Evolutionary conservation across 2,888 invertebrate genomes (phyloP), one percentile per base, ranked within the genome.

Genomic region (Diploptera punctata): DNA sequence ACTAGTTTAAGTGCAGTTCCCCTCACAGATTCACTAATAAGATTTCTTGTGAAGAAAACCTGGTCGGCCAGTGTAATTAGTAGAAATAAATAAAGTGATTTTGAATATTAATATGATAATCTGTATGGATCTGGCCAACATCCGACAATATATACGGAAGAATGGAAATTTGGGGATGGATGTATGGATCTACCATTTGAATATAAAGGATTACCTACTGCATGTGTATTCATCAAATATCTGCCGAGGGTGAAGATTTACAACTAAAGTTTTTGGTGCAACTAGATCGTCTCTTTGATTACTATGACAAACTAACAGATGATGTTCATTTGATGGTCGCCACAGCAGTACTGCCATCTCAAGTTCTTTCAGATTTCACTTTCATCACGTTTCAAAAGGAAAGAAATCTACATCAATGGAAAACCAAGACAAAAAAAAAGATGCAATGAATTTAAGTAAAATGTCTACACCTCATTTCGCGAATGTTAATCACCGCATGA

Each of bases 211-310:
- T 44, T 1, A 47, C 19, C 18, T n/a, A n/a, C n/a, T n/a, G n/a
- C n/a, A n/a, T n/a, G 18, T 2, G 47, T 18, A 18, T 47, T 47
- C 5, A 47, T 7, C 38, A 13, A 18, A 3, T 47, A 47, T 18
- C 3, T 9, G 47, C 47, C 47, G 1, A 18, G n/a, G 47, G 47
- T 47, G 47, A 9, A 47, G 9, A 18, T 19, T 2, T 5, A 4
- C 47, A 18, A 18, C 2, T 9, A 9, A 18, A 47, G 47, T 18
- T 18, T 18, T 7, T 47, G 9, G 5, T 19, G 47, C 47, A 18
- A 47, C n/a, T n/a, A n/a, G n/a, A n/a, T n/a, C n/a, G 47, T 47
- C 47, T 18, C 47, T 47, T 47, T 47, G 47, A 47, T 47, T 47
- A 47, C 47, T 47, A 47, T 47, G 47, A 47, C 47, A 47, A 47